A percentile compares a stretch with the other conserved stretches of the same genome.
These are phyloP conservation scores for Neocrepidodera transversa DNA, from an alignment of 2,888 invertebrate species.

Conservation along the genomic window DNA sequence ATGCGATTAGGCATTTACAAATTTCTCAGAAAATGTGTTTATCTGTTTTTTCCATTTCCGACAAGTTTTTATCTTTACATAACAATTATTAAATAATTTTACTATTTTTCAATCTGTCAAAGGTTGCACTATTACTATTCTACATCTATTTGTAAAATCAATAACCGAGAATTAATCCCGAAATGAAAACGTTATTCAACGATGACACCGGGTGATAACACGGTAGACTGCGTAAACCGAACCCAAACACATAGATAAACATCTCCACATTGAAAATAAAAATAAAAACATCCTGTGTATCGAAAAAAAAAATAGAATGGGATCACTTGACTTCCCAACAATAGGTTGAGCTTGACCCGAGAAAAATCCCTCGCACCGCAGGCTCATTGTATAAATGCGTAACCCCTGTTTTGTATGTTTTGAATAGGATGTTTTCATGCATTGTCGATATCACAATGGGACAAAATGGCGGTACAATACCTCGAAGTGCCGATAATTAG, in stretches of 20 bases:
- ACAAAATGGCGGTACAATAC: constrained; percentile 54
- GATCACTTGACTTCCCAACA: constrained; percentile 55
- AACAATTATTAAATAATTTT: too few relatives aligned
- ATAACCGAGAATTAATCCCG: not conserved
- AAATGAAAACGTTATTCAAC: constrained; percentile 38
- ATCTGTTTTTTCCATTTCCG: too few relatives aligned
- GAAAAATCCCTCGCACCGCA: constrained; percentile 28
- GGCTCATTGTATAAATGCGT: constrained; percentile 31
- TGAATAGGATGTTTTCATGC: constrained; percentile 56
- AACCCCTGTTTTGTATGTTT: constrained; percentile 29
- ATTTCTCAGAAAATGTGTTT: too few relatives aligned
- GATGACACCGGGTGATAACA: constrained; percentile 43
- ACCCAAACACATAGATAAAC: constrained; percentile 28
- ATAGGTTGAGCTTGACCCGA: constrained; percentile 45
- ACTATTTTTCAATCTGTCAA: too few relatives aligned
- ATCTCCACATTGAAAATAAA: constrained; percentile 31
- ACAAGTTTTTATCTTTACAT: too few relatives aligned
- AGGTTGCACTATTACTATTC: too few relatives aligned
- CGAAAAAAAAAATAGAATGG: constrained; percentile 46
- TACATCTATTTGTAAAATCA: too few relatives aligned
- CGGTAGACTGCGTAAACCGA: constrained; percentile 14
- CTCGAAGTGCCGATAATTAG: constrained; percentile 56
- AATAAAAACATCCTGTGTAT: constrained; percentile 33
- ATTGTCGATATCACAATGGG: constrained; percentile 54
- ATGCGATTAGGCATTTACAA: too few relatives aligned